Base-by-base conservation (phyloP, 2,797 vertebrate species). In the Cyprinodon diabolis region DNA sequence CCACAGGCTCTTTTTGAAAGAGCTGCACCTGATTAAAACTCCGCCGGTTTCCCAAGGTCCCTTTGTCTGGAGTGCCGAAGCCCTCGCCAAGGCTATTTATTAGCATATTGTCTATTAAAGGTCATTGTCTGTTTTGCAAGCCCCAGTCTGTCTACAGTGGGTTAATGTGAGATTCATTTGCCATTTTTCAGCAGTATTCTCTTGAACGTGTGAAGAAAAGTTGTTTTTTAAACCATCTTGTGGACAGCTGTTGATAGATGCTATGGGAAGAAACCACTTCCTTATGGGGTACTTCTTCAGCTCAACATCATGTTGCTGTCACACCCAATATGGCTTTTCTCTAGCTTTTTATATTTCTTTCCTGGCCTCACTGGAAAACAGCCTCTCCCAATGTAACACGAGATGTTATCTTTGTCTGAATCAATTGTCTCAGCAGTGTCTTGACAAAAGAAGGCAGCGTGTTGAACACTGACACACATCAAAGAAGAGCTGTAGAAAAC, bases 31-130 rank as follows among this genome's bases (percentile, higher is more conserved):
- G 92, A 95, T 95, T 95, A 95, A 93, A 94, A 94, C 90, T 90
- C 92, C 74, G 83, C 87, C 80, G 74, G 74, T 89, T 90, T 91
- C 90, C 90, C 91, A 89, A 89, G 92, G 89, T 93, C 90, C 92
- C 90, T 93, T 93, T 93, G 92, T 94, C 91, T 83, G 82, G 86
- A 89, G 88, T 89, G 90, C 91, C 55, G 82, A 79, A 87, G 89
- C 91, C 91, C 88, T 92, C 71, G 83, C 89, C 90, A 35, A 67
- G 57, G 91, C 93, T 94, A 94, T 93, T 96, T 96, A 95, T 96
- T 95, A 95, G 87, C 89, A 91, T 92, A 92, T 91, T 87, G 89
- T 95, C 87, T 93, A 94, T 87, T 93, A 90, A 93, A 95, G 95
- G 91, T 94, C 87, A 95, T 88, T 92, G 93, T 92, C 87, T 91